Base-by-base conservation (phyloP, 2,888 invertebrate species). In the Lithosia quadra region DNA sequence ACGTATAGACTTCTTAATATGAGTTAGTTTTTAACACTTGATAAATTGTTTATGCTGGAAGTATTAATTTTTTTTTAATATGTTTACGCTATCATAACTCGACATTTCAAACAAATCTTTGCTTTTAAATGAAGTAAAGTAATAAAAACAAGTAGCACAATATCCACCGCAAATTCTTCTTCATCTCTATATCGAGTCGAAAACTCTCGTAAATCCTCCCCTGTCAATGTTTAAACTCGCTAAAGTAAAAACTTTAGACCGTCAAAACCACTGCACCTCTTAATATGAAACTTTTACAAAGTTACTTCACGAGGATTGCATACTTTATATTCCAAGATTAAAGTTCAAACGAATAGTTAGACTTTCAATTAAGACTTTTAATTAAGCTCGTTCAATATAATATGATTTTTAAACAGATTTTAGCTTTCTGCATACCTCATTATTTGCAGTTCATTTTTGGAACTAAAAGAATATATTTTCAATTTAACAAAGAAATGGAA, bases 151-250 rank as follows among this genome's bases (percentile, higher is more conserved):
- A 49, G 9, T 36, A 71, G 75, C 78, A 79, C 74, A 79, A 77
- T 75, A 75, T 74, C 74, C 76, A 78, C 78, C 67, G 68, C 66
- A 61, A 74, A 74, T 74, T 71, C 72, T 72, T 74, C 72, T 77
- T 87, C 86, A 84, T 85, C 84, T 69, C 53, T 78, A 76, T 80
- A 79, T 76, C 73, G 74, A 76, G 76, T 76, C 61, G 79, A 78
- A 28, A 78, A 71, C 75, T 82, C 82, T 84, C 84, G 84, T 90
- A 90, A 91, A 90, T 90, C 85, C 76, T 80, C 79, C 77, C 82
- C 85, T 86, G 88, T 88, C 90, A 86, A 90, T 90, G 88, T 89
- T 86, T 85, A 76, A 86, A 87, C 84, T 89, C 84, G 80, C 75
- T 74, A 82, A 80, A 89, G 86, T 88, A 90, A 87, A 86, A 88